Conservation (phyloP, 1,140 invertebrate genomes). For the Plectrocnemia conspersa region DNA sequence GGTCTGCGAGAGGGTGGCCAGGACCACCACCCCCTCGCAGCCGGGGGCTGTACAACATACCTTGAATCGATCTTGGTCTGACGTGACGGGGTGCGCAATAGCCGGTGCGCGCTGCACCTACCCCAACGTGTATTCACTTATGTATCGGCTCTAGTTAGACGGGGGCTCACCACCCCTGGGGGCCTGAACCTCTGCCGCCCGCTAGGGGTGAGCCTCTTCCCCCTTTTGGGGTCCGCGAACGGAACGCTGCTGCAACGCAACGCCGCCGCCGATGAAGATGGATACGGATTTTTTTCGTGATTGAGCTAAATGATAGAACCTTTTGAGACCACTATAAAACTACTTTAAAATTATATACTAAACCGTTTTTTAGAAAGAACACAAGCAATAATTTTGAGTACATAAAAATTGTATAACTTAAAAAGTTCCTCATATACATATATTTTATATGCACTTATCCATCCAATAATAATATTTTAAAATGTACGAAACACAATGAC, state of each 20-base stretch:
- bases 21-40: not conserved
- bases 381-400: too few species aligned
- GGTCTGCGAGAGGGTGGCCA: conserved; percentile 12
- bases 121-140: conserved; percentile 32
- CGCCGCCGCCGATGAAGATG: too few species aligned
- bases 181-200: not conserved
- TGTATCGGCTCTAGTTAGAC: conserved; percentile 21
- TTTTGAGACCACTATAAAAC: too few species aligned
- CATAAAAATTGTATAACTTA: too few species aligned
- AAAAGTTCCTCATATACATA: too few species aligned
- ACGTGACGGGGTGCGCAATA: conserved; percentile 31
- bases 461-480: too few species aligned
- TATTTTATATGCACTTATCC: too few species aligned
- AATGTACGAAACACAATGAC: too few species aligned
- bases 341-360: too few species aligned
- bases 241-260: not conserved
- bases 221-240: not conserved
- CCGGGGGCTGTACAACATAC: conserved; percentile 21
- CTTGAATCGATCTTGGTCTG: conserved; percentile 30
- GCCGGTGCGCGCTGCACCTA: conserved; percentile 31
- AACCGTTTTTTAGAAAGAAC: too few species aligned
- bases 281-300: too few species aligned
- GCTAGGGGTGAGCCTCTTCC: not conserved
- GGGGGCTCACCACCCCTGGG: not conserved
- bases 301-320: too few species aligned